phyloP scores from a whole-genome alignment of 2,797 vertebrate species.

The Nasua narica region DNA sequence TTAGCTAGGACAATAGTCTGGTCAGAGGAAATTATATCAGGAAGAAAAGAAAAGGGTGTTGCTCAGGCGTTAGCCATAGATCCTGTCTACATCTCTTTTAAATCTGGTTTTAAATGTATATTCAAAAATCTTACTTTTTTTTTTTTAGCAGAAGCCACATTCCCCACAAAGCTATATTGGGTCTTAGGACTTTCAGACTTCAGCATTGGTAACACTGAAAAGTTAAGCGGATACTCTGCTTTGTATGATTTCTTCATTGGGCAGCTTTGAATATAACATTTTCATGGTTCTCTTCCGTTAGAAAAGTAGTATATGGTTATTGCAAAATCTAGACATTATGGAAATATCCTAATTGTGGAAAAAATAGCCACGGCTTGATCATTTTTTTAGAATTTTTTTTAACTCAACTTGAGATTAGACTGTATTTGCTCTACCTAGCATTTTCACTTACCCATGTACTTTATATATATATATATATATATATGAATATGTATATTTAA shows the following conservation, averaged over 20 bases:
- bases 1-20: neutral
- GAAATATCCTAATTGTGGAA: neutral
- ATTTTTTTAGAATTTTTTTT: neutral
- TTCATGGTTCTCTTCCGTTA: neutral
- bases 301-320: neutral
- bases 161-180: neutral
- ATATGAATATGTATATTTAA: neutral
- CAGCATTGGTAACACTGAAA: neutral
- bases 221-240: neutral
- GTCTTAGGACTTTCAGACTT: slow-evolving; percentile 3
- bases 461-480: neutral
- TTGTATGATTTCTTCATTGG: neutral
- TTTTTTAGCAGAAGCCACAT: neutral
- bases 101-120: neutral
- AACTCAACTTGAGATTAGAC: neutral
- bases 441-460: neutral
- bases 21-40: neutral
- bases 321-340: neutral
- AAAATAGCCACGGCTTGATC: neutral
- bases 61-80: neutral
- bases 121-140: neutral
- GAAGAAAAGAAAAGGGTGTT: neutral
- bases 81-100: neutral
- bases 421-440: neutral
- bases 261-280: neutral